Percentiles rank a stretch among this genome's conserved stretches.
Evolutionary conservation across 2,113 vertebrate species (phyloP).

Genomic region (Lethenteron camtschaticum): DNA sequence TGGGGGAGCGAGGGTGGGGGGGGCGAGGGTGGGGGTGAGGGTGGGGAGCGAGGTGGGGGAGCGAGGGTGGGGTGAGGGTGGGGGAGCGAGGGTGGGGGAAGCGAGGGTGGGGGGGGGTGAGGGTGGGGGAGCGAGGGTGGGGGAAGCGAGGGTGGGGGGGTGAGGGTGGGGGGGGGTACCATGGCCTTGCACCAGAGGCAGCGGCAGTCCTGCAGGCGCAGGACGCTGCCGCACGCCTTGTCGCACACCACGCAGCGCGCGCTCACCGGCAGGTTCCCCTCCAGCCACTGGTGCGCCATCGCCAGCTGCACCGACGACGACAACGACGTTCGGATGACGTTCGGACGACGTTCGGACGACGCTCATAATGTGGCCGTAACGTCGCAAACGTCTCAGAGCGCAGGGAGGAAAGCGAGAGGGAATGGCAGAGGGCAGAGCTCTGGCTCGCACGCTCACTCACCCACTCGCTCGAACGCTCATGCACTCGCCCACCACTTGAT

Average conservation of each 20-base stretch:
- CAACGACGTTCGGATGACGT: not conserved
- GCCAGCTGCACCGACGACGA: conserved; percentile 35
- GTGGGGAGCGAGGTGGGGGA: not conserved
- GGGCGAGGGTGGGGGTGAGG: not conserved
- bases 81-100: too few relatives aligned
- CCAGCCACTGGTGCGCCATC: conserved; percentile 95
- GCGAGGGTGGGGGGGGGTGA: too few relatives aligned
- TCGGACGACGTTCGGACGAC: too few relatives aligned
- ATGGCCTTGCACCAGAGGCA: conserved; percentile 95
- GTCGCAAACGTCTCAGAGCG: too few relatives aligned
- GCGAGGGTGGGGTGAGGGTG: not conserved
- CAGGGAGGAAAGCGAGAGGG: too few relatives aligned
- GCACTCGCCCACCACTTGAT: too few relatives aligned
- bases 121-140: too few relatives aligned
- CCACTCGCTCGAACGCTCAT: too few relatives aligned
- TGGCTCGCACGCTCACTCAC: too few relatives aligned
- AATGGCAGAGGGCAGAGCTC: too few relatives aligned
- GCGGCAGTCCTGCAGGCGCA: conserved; percentile 80
- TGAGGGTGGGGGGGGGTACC: conserved; percentile 26
- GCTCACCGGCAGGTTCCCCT: conserved; percentile 79
- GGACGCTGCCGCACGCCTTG: conserved; percentile 77
- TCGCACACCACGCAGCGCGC: conserved; percentile 84
- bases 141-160: too few relatives aligned
- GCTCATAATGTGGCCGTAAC: not conserved
- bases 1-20: not conserved